A percentile compares a stretch with the other conserved stretches of the same genome.
These are phyloP conservation scores for Hyposoter didymator DNA, from an alignment of 2,888 invertebrate genomes.

Conservation along the genomic window DNA sequence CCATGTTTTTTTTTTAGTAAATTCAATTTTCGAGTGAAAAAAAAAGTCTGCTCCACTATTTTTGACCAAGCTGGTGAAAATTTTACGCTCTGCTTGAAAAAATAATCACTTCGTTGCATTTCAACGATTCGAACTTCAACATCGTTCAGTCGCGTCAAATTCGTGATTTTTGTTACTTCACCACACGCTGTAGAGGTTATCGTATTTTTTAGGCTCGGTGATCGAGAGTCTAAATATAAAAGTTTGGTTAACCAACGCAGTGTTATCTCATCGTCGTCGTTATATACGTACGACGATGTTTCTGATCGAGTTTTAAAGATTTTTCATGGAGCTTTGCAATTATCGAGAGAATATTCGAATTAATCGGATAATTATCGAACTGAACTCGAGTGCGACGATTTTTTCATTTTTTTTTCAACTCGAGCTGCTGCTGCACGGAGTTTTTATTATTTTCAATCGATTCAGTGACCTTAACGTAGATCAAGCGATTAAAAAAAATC, in stretches of 20 bases:
- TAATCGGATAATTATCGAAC: not conserved
- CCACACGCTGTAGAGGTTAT: slow-evolving; percentile 24
- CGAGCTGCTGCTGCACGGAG: not conserved
- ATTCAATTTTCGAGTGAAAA: no score
- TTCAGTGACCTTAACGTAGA: not conserved
- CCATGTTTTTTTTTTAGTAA: no score
- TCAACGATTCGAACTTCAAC: not conserved
- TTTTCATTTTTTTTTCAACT: not conserved
- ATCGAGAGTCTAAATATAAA: slow-evolving; percentile 46
- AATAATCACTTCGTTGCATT: not conserved
- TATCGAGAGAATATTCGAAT: not conserved
- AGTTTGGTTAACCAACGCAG: not conserved
- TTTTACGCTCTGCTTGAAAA: no score
- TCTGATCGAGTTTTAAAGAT: not conserved
- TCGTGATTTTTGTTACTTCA: not conserved
- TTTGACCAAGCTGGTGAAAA: no score
- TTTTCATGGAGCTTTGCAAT: not conserved
- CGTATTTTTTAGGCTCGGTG: not conserved
- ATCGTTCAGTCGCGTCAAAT: no score
- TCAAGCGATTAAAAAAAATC: not conserved
- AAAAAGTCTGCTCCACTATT: no score
- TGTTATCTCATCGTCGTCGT: not conserved
- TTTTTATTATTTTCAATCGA: slow-evolving; percentile 3
- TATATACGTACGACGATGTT: not conserved
- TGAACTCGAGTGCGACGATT: not conserved